Evolutionary conservation across 2,797 vertebrate species (phyloP).

Genomic region (Bovichtus variegatus): DNA sequence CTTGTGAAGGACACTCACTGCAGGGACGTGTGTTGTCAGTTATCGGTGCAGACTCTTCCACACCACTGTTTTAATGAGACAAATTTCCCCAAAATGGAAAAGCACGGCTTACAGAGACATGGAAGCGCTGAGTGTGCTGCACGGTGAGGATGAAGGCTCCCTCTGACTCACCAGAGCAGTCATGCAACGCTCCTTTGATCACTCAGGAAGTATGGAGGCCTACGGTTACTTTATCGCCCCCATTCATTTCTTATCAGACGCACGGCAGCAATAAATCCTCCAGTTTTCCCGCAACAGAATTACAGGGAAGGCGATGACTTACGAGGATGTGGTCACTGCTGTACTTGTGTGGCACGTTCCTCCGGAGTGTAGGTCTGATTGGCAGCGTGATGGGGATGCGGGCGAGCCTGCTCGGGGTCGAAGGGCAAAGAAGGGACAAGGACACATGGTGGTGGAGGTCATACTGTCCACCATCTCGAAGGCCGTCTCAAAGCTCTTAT

Average conservation of each 20-base stretch:
- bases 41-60: background rate
- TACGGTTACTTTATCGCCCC: conserved; percentile 59
- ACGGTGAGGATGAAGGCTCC: conserved; percentile 26
- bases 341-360: conserved; percentile 9
- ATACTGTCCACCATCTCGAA: no score
- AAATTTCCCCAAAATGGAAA: conserved; percentile 19
- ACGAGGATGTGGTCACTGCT: conserved; percentile 54
- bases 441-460: conserved; percentile 27
- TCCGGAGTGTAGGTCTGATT: background rate
- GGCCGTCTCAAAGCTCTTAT: no score
- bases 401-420: conserved; percentile 28
- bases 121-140: conserved; percentile 30
- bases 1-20: background rate
- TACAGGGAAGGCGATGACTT: conserved; percentile 50
- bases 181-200: conserved; percentile 54
- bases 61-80: conserved; percentile 42
- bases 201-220: conserved; percentile 49
- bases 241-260: conserved; percentile 66
- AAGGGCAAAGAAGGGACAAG: conserved; percentile 23
- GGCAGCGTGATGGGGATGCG: background rate
- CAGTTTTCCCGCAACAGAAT: conserved; percentile 18
- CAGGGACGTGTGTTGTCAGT: conserved; percentile 3
- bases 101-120: conserved; percentile 2
- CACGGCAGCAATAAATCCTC: conserved; percentile 41
- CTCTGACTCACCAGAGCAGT: conserved; percentile 54